Evolutionary conservation across 2,888 invertebrate species (phyloP).

Genomic region (Sepiola atlantica): DNA sequence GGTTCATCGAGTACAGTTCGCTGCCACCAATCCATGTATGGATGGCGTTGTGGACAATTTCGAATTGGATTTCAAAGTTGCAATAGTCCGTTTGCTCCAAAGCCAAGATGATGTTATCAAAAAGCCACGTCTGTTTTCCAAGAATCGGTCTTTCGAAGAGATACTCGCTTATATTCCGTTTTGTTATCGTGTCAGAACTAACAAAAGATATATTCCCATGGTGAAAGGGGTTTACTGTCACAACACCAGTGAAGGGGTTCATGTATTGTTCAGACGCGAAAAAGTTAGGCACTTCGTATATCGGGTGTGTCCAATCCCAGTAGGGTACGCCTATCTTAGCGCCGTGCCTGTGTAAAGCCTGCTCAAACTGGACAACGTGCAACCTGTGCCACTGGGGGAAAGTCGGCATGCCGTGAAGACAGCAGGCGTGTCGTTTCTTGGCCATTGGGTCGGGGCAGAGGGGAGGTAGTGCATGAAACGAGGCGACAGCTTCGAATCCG

Average conservation of each 20-base stretch:
- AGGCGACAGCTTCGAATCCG: constrained; percentile 56
- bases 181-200: constrained; percentile 47
- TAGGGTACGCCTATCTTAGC: constrained; percentile 55
- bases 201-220: constrained; percentile 54
- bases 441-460: constrained; percentile 55
- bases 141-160: constrained; percentile 45
- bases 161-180: constrained; percentile 51
- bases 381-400: constrained; percentile 58
- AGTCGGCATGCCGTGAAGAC: constrained; percentile 57
- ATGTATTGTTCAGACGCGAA: constrained; percentile 49
- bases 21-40: constrained; percentile 51
- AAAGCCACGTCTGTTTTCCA: constrained; percentile 54
- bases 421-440: constrained; percentile 54
- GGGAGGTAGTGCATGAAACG: constrained; percentile 57
- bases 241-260: constrained; percentile 50
- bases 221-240: constrained; percentile 53
- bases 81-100: constrained; percentile 53
- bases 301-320: constrained; percentile 54
- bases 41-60: constrained; percentile 55
- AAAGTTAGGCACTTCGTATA: constrained; percentile 51
- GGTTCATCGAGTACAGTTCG: constrained; percentile 48
- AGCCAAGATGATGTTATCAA: constrained; percentile 52
- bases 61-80: constrained; percentile 52
- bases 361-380: constrained; percentile 56
- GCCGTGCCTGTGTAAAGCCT: constrained; percentile 55